Base-by-base conservation (phyloP, 2,113 vertebrate genomes). In the Cottus gobio region DNA sequence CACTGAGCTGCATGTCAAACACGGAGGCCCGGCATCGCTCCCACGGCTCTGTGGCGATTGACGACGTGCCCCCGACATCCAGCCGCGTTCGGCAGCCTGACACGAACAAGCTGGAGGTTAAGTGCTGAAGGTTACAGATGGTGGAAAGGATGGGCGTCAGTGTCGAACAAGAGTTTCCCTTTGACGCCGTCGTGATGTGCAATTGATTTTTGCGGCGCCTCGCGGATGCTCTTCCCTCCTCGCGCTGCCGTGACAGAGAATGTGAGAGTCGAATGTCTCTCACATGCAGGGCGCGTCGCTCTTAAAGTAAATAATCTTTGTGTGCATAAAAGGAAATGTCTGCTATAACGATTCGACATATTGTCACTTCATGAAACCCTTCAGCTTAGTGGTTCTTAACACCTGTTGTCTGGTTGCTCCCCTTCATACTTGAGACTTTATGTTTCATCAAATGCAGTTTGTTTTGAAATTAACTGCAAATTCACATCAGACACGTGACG, bases 1-100 rank as follows among this genome's bases (percentile, higher is more conserved):
- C 77, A 44, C 75, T 65, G 85, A 87, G 82, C 80, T 79, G 88
- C 93, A 84, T 89, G 93, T 92, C 93, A 91, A 86, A 90, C 89
- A 89, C 77, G 31, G 31, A 77, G 88, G 61, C 61, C 71, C 24
- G 61, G 70, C 52, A 61, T 66, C 12, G 1, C 50, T 80, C 70
- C 63, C 68, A 24, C 0, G 57, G 73, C 69, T 79, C 63, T 28
- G 65, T 31, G 22, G 58, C 4, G 61, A 42, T 31, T 50, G 60
- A 76, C 50, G 50, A 48, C 26, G 28, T 28, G 44, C 39, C 46
- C 24, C 4, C 52, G 39, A 76, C 79, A 39, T 58, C 56, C 44
- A 31, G 37, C 64, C 31, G 5, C 9, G 77, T 80, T 64, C 37
- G 48, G 31, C 8, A 36, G 60, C 52, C 61, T 60, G 69, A 85